Base-by-base conservation (phyloP, 2,113 vertebrate species). In the Neogale vison region DNA sequence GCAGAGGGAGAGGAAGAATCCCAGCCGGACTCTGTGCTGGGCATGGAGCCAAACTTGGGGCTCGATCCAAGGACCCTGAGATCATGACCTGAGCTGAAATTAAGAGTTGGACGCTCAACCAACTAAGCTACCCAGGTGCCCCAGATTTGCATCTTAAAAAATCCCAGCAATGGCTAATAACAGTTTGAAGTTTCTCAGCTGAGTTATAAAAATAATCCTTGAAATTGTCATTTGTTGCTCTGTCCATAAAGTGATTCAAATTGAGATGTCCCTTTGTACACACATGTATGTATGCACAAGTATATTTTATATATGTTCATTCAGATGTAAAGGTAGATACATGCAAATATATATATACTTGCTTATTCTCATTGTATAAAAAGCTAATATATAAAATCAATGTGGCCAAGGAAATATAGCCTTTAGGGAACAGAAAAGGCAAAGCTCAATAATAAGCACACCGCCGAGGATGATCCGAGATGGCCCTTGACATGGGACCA, bases 241-340 rank as follows among this genome's bases (percentile, higher is more conserved):
- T 88, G 36, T 15, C 67, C 29, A 42, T 18, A 67, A 67, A 65
- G 23, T 21, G 76, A 47, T 71, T 82, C 29, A 18, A 29, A 67
- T 3, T 61, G 42, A 79, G 6, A 89, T 23, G 24, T 6, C 6
- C 15, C 31, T 63, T 39, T 55, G 36, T 67, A 26, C 17, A 36
- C 15, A 65, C 23, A 18, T 17, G 23, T 59, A 29, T 4, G 20
- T 52, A 39, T 23, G 2, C 20, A 63, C 20, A 71, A 2, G 12
- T 39, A 11, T 42, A 81, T 88, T 95, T 90, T 85, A 85, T 36
- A 55, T n/a, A 76, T 76, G 67, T 39, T 83, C 76, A 90, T 80
- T 36, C 47, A 80, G 9, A 90, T 42, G 11, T 31, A 94, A 95
- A 47, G 26, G 71, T 0, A 90, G 24, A 23, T 59, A 65, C 3